Evolutionary conservation across 2,797 vertebrate genomes (phyloP), one percentile per base, ranked within the genome.

Genomic region (Pygocentrus nattereri): DNA sequence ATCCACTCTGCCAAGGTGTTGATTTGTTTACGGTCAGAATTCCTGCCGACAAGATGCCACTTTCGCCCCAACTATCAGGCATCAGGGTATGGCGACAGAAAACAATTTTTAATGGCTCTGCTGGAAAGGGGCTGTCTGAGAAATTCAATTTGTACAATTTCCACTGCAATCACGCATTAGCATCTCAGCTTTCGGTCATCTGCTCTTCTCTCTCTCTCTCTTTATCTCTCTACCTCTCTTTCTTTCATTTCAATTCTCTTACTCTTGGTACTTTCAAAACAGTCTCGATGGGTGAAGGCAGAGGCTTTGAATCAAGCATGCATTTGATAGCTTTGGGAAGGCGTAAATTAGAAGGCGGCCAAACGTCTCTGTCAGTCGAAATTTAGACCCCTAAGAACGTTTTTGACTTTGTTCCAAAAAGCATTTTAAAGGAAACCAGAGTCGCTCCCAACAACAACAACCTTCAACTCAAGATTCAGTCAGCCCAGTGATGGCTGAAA

Each of bases 381-480:
- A 80, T 77, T 62, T 83, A 85, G 78, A 77, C 72, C 56, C 67
- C 84, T 86, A 71, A 89, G 75, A 84, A 85, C 31, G 78, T 82
- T 89, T 87, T 89, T 89, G 85, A 88, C 76, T 71, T 25, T 12
- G 74, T 62, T 86, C 83, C 89, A 89, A 83, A 91, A 91, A 86
- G 59, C 13, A 67, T 88, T 88, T 88, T 88, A 89, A 83, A 78
- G 79, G 82, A 87, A 88, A 88, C 74, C 41, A 58, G 78, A 88
- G 74, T 84, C 64, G 41, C 78, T 80, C 52, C 58, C 25, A 75
- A 70, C 38, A 62, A 69, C 38, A 68, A 69, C 76, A 76, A 54
- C 70, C 77, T 81, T 83, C 61, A 75, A 59, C 47, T 69, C 58
- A 72, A 12, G 52, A 87, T 79, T 72, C 61, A 70, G 54, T 69